Conservation (phyloP, 2,113 vertebrate species). For the Lophochroa leadbeateri region DNA sequence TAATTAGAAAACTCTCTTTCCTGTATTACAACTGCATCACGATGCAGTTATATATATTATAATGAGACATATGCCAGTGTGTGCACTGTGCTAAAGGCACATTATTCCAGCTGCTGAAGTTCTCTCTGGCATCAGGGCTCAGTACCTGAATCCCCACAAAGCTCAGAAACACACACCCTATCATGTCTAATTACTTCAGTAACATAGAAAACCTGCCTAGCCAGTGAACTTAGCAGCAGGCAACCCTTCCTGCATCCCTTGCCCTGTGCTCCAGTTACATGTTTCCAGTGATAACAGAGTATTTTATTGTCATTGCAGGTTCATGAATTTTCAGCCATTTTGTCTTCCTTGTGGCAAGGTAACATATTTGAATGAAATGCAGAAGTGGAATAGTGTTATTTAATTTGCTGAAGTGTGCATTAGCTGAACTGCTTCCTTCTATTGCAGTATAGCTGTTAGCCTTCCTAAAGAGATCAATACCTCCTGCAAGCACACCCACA, state of each 20-base stretch:
- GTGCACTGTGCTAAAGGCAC: neutral
- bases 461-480: conserved; percentile 15
- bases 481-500: neutral
- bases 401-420: neutral
- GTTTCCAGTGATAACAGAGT: conserved; percentile 33
- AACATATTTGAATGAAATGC: conserved; percentile 62
- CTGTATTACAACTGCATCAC: neutral
- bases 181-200: neutral
- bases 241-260: neutral
- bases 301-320: conserved; percentile 63
- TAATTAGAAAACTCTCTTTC: neutral
- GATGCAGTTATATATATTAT: neutral
- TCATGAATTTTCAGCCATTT: conserved; percentile 57
- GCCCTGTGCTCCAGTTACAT: conserved; percentile 1
- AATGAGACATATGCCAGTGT: neutral
- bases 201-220: conserved; percentile 13
- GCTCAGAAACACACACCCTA: conserved; percentile 25
- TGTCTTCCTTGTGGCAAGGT: conserved; percentile 36
- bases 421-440: neutral
- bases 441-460: neutral
- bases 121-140: neutral
- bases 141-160: conserved; percentile 24
- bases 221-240: neutral
- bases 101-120: neutral
- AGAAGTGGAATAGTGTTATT: neutral